Evolutionary conservation across 2,113 vertebrate genomes (phyloP).

Genomic region (Nerophis lumbriciformis): DNA sequence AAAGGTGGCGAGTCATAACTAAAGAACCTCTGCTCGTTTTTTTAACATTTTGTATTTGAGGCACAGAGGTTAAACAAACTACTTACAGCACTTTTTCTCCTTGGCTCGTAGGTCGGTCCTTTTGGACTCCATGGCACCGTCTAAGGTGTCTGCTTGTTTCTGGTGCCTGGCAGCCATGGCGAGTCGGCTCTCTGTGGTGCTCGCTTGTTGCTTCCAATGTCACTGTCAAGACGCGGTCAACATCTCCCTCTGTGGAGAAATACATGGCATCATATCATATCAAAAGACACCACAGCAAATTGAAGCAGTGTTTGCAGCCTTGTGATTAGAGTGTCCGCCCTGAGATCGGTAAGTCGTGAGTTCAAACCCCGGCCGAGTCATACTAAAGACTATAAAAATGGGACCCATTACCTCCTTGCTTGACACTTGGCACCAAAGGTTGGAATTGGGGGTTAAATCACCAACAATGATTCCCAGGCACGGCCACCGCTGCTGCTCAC

Average conservation of each 20-base stretch:
- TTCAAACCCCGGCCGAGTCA: too few species aligned
- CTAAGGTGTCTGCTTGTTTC: constrained; percentile 25
- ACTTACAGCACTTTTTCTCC: constrained; percentile 76
- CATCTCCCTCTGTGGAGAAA: constrained; percentile 21
- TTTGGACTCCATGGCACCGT: constrained; percentile 36
- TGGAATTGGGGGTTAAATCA: too few species aligned
- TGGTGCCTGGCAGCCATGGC: constrained; percentile 44
- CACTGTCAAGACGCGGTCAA: constrained; percentile 23
- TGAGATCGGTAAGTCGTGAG: too few species aligned
- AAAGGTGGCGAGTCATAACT: constrained; percentile 3
- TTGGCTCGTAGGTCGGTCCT: constrained; percentile 51
- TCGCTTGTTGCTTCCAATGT: constrained; percentile 5
- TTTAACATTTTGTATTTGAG: constrained; percentile 1
- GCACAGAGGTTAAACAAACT: not conserved
- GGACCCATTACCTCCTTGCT: too few species aligned
- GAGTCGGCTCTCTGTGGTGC: not conserved
- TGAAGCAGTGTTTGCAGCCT: not conserved
- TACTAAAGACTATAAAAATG: too few species aligned
- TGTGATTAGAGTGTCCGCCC: too few species aligned
- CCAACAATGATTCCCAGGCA: too few species aligned
- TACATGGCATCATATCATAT: not conserved
- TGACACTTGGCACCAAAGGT: too few species aligned
- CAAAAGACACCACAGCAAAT: not conserved
- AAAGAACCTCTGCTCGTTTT: not conserved
- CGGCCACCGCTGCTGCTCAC: too few species aligned